These are phyloP conservation scores for Orchestes rusci DNA, from an alignment of 2,888 invertebrate species.

Conservation along the genomic window DNA sequence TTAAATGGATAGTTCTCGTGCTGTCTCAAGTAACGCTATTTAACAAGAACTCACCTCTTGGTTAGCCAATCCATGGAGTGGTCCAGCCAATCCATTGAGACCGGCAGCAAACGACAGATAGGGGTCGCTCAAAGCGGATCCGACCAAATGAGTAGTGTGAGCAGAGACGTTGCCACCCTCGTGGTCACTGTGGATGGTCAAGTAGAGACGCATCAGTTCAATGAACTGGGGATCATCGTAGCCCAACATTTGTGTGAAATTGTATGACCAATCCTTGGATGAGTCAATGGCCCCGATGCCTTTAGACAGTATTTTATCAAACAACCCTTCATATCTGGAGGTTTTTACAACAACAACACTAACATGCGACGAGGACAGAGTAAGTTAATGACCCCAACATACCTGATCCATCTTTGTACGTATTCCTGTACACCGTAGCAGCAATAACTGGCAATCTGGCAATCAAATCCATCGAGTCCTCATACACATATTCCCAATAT, in stretches of 20 bases:
- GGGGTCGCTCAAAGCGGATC: conserved; percentile 89
- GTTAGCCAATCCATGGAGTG: conserved; percentile 92
- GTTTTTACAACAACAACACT: background rate
- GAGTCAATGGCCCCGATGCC: conserved; percentile 81
- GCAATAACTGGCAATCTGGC: conserved; percentile 92
- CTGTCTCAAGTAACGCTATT: no score
- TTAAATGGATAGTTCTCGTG: no score
- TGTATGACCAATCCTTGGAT: conserved; percentile 87
- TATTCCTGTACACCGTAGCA: conserved; percentile 88
- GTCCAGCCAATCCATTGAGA: conserved; percentile 91
- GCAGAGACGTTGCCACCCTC: conserved; percentile 96
- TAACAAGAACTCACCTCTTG: conserved; percentile 64
- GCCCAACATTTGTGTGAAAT: conserved; percentile 88
- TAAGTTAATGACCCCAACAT: no score
- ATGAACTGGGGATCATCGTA: conserved; percentile 77
- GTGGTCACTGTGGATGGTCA: conserved; percentile 93
- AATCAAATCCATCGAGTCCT: conserved; percentile 91
- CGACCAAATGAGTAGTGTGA: conserved; percentile 89
- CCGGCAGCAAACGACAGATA: conserved; percentile 89
- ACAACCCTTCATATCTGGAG: background rate
- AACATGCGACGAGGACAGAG: no score
- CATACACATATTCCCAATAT: conserved; percentile 90
- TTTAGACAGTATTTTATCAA: conserved; percentile 5
- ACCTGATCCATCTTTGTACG: conserved; percentile 72
- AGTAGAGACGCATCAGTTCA: conserved; percentile 87